A percentile compares a stretch with the other conserved stretches of the same genome.
These are phyloP conservation scores for Lordiphosa mommai DNA, from an alignment of 1,140 invertebrate genomes.

Conservation along the genomic window DNA sequence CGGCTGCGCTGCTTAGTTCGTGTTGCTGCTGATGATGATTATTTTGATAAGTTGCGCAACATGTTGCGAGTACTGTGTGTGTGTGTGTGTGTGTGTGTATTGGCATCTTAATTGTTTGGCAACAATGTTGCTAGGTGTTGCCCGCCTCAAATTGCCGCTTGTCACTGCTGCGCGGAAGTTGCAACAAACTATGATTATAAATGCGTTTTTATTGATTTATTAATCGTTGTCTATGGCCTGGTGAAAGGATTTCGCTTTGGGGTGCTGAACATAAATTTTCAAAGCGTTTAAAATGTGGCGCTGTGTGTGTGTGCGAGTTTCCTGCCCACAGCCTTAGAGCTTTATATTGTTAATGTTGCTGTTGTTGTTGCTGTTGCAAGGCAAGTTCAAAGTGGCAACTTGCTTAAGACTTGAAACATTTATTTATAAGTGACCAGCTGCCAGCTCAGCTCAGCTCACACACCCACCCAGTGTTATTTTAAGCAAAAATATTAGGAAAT, in stretches of 20 bases:
- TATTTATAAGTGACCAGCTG: constrained; percentile 34
- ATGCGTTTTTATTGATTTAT: constrained; percentile 71
- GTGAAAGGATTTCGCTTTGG: constrained; percentile 73
- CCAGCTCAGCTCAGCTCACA: constrained; percentile 14
- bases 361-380: too few relatives aligned
- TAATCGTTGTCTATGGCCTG: constrained; percentile 58
- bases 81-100: constrained; percentile 22
- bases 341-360: constrained; percentile 16
- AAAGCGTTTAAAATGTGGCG: constrained; percentile 47
- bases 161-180: constrained; percentile 64
- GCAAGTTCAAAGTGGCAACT: constrained; percentile 53
- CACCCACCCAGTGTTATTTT: too few relatives aligned
- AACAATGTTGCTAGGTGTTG: constrained; percentile 69
- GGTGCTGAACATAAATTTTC: constrained; percentile 60
- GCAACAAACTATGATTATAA: constrained; percentile 50
- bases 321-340: constrained; percentile 25
- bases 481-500: too few relatives aligned
- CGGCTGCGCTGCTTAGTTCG: constrained; percentile 50
- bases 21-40: constrained; percentile 61
- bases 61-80: constrained; percentile 39
- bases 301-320: constrained; percentile 1
- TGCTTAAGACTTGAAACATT: too few relatives aligned
- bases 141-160: constrained; percentile 59
- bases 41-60: constrained; percentile 77
- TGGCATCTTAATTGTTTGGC: constrained; percentile 64